phyloP scores from a whole-genome alignment of 2,888 invertebrate species.

The Abscondita cerata region DNA sequence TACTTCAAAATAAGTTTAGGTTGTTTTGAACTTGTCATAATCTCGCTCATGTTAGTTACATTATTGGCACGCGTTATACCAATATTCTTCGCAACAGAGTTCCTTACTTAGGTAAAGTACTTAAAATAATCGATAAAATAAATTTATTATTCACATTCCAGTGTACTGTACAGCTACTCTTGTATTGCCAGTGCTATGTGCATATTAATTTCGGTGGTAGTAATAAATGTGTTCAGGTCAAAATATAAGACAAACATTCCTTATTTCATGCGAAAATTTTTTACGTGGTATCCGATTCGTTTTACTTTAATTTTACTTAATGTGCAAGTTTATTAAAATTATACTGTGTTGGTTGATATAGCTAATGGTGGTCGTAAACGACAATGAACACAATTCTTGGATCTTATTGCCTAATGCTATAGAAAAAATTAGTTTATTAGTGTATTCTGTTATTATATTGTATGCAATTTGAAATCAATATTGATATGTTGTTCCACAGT shows the following conservation, averaged over 20 bases:
- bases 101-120: constrained; percentile 53
- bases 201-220: constrained; percentile 47
- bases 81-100: constrained; percentile 46
- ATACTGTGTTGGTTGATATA: constrained; percentile 44
- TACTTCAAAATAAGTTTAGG: constrained; percentile 49
- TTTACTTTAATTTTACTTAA: constrained; percentile 48
- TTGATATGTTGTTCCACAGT: no score
- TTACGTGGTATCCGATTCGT: constrained; percentile 46
- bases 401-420: constrained; percentile 49
- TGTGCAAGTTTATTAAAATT: constrained; percentile 48
- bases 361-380: constrained; percentile 35
- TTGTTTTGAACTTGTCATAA: constrained; percentile 50
- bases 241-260: constrained; percentile 46
- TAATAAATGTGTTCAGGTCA: constrained; percentile 51
- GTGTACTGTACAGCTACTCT: constrained; percentile 51
- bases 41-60: constrained; percentile 46
- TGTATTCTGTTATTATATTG: constrained; percentile 43
- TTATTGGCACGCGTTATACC: constrained; percentile 49
- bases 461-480: constrained; percentile 36
- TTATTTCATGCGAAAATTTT: constrained; percentile 44
- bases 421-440: constrained; percentile 50
- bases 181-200: constrained; percentile 46
- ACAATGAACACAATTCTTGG: constrained; percentile 50
- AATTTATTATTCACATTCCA: constrained; percentile 43
- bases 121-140: neutral